Percentiles rank a stretch among this genome's conserved stretches.
phyloP scores from a whole-genome alignment of 2,888 invertebrate genomes.

The Trichacis sp. region DNA sequence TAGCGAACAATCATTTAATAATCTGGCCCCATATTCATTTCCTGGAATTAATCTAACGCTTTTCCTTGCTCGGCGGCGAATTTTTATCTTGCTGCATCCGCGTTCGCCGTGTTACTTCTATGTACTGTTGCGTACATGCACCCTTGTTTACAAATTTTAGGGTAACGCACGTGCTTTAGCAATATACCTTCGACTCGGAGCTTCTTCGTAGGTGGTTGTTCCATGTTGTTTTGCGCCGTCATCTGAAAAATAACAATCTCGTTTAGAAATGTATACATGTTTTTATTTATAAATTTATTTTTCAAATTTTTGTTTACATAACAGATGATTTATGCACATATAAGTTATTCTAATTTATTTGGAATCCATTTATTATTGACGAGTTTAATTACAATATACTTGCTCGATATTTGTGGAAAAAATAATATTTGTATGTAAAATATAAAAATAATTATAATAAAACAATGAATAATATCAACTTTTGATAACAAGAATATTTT shows the following conservation, averaged over 20 bases:
- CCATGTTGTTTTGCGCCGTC: slow-evolving; percentile 56
- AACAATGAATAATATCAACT: too few species aligned
- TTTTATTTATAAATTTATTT: too few species aligned
- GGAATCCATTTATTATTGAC: too few species aligned
- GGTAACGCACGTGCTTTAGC: slow-evolving; percentile 48
- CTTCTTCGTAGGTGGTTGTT: slow-evolving; percentile 59
- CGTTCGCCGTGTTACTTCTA: slow-evolving; percentile 48
- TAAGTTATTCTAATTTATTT: too few species aligned
- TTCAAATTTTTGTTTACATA: too few species aligned
- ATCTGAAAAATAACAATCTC: slow-evolving; percentile 50
- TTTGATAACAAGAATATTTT: too few species aligned
- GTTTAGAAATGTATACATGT: neutral
- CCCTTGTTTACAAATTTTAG: slow-evolving; percentile 25
- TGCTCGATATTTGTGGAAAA: too few species aligned
- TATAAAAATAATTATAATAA: too few species aligned
- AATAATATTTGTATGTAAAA: too few species aligned
- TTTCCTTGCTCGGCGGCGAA: slow-evolving; percentile 36
- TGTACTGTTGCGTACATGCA: slow-evolving; percentile 44
- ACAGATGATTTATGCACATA: too few species aligned
- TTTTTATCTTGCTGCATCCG: slow-evolving; percentile 40
- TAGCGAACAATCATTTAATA: too few species aligned
- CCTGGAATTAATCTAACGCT: slow-evolving; percentile 29
- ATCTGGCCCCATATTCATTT: slow-evolving; percentile 16
- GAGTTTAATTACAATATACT: too few species aligned
- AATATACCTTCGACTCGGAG: slow-evolving; percentile 65